Evolutionary conservation across 2,113 vertebrate species (phyloP), one percentile per base, ranked within the genome.

Genomic region (Chaenocephalus aceratus): DNA sequence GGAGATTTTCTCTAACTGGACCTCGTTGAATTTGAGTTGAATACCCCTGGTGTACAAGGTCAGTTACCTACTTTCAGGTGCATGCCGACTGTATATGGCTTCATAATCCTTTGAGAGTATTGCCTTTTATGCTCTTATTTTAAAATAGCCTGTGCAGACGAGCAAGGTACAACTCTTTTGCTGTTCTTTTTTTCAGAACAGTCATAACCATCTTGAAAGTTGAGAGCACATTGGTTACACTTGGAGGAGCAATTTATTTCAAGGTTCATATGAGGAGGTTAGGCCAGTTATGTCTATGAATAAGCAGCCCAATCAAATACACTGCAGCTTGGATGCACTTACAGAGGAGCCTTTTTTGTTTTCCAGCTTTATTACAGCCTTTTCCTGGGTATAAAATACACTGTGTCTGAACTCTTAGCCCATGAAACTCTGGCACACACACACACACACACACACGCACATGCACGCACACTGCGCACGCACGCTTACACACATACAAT

Each of bases 221-320:
- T 75, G 62, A 80, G 77, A 72, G 81, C 30, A 4, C 67, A 77
- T 89, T 90, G 83, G 88, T 89, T 87, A 85, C 88, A 91, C 86
- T 81, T 79, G 86, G 66, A 69, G 77, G 83, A 88, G 80, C 83
- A 84, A 79, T 84, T 87, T 87, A 87, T 91, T 90, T 91, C 69
- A 86, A 83, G 86, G 83, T 89, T 84, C 89, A 77, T 66, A 70
- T 58, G 77, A 77, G 53, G 78, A 81, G 84, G 84, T 86, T 86
- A 87, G 81, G 74, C 73, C 84, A 80, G 63, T 86, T 89, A 73
- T 78, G 79, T 83, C 46, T 84, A 65, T 89, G 80, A 86, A 91
- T 89, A 83, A 80, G 86, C 82, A 83, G 79, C 61, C 26, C 63
- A 74, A 79, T 81, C 65, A 77, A 72, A 73, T 63, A 62, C 72